Base-by-base conservation (phyloP, 2,888 invertebrate species). In the Hirtodrosophila confusa region DNA sequence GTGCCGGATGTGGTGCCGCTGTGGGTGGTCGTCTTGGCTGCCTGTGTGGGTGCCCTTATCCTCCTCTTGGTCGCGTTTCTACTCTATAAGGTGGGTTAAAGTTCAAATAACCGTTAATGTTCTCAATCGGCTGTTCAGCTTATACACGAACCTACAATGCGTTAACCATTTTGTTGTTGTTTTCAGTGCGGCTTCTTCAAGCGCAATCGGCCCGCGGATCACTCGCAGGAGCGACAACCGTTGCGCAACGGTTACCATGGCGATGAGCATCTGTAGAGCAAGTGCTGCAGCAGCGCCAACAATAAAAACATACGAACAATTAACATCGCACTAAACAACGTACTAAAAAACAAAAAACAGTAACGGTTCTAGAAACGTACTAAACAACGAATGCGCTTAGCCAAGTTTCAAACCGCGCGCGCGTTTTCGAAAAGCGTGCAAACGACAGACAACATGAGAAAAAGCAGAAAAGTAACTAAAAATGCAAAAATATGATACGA, bases 111-210 rank as follows among this genome's bases (percentile, higher is more conserved):
- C 23, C 36, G 49, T 44, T 31, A 23, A 2, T 5, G 37, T 23
- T 44, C 6, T 51, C 7, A 1, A 40, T 5, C 9, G 27, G 2
- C 0, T 8, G 12, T 9, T 31, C 0, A 57, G 49, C 41, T 5
- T 10, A 11, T 17, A 17, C 35, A 41, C 7, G n/a, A 57, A 57
- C 66, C 66, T 47, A 12, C 23, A 17, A 17, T 11, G 24, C 4
- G n/a, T 43, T 58, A n/a, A 27, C 0, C 27, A 24, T 17, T 17
- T 17, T 17, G 17, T 6, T 61, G 6, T 33, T 63, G 57, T 60
- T 65, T 92, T 93, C 92, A 97, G 97, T 96, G 96, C 91, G 97
- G 97, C 67, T 98, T 98, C 94, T 98, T 98, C 93, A 97, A 97
- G 90, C 94, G 97, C 89, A 96, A 97, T 92, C 94, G 97, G 27